These are phyloP conservation scores for Diplolepis rosae DNA, from an alignment of 2,888 invertebrate genomes.

Conservation along the genomic window DNA sequence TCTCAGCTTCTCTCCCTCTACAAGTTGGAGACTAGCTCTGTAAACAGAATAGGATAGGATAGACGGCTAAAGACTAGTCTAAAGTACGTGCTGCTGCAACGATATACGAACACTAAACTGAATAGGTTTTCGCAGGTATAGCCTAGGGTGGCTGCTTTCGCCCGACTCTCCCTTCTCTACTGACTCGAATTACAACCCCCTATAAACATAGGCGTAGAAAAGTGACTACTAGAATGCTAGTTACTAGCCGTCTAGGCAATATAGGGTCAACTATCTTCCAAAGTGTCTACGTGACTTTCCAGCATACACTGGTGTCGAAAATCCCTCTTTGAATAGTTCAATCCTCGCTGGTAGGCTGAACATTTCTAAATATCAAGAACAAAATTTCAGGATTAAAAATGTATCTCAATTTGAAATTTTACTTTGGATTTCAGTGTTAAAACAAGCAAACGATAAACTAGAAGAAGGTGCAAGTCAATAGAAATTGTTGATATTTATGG, in stretches of 20 bases:
- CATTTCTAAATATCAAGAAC: no score
- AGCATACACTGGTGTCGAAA: neutral
- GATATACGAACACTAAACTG: constrained; percentile 46
- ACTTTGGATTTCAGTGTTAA: constrained; percentile 8
- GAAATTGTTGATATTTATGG: constrained; percentile 19
- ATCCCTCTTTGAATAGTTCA: neutral
- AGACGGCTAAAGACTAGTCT: constrained; percentile 9
- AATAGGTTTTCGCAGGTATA: constrained; percentile 70
- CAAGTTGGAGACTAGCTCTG: neutral
- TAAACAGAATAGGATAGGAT: constrained; percentile 9
- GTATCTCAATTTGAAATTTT: no score
- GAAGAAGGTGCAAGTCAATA: constrained; percentile 23
- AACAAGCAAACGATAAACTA: constrained; percentile 4
- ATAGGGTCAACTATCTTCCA: neutral
- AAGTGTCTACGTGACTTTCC: constrained; percentile 2
- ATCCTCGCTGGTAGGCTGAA: no score
- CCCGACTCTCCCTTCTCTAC: constrained; percentile 53
- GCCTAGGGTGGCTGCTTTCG: constrained; percentile 61
- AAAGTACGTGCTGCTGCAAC: constrained; percentile 43
- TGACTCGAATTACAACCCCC: constrained; percentile 67
- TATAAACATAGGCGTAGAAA: constrained; percentile 58
- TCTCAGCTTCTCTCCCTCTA: neutral
- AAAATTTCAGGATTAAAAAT: no score
- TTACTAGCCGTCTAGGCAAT: neutral
- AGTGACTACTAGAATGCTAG: neutral